Conservation (phyloP, 2,797 vertebrate species). For the Yasuhikotakia modesta region DNA sequence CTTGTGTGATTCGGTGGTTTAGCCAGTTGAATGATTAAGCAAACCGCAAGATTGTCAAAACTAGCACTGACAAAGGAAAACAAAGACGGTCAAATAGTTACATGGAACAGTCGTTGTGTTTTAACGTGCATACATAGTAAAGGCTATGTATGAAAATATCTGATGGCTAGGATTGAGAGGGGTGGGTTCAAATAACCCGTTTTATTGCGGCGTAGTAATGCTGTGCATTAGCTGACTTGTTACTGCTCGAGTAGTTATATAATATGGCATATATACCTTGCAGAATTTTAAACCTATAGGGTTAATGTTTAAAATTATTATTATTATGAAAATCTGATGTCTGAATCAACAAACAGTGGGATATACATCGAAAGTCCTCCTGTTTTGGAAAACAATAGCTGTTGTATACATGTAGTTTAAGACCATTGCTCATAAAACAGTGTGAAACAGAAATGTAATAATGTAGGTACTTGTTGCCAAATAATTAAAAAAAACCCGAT, state of each 20-base stretch:
- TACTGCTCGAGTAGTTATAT: not conserved
- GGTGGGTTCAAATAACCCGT: not conserved
- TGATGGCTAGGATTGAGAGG: not conserved
- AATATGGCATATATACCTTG: not conserved
- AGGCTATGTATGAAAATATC: not conserved
- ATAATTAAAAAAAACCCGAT: not conserved
- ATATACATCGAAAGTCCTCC: too few species aligned
- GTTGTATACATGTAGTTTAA: not conserved
- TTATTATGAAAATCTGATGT: not conserved
- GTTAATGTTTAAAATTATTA: not conserved
- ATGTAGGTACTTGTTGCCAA: not conserved
- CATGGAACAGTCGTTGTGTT: not conserved
- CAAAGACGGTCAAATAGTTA: not conserved
- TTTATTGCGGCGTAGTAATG: not conserved
- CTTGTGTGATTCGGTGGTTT: not conserved
- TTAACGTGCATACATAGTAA: not conserved
- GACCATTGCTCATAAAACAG: not conserved
- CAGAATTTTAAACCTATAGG: not conserved
- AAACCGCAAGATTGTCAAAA: constrained; percentile 31
- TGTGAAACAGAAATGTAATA: not conserved
- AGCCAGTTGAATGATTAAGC: constrained; percentile 34
- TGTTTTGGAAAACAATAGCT: not conserved
- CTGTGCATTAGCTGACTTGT: constrained; percentile 8
- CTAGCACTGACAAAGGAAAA: not conserved
- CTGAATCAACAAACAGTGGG: not conserved